Conservation (phyloP, 1,140 invertebrate genomes). For the Aphaenogaster ashmeadi region DNA sequence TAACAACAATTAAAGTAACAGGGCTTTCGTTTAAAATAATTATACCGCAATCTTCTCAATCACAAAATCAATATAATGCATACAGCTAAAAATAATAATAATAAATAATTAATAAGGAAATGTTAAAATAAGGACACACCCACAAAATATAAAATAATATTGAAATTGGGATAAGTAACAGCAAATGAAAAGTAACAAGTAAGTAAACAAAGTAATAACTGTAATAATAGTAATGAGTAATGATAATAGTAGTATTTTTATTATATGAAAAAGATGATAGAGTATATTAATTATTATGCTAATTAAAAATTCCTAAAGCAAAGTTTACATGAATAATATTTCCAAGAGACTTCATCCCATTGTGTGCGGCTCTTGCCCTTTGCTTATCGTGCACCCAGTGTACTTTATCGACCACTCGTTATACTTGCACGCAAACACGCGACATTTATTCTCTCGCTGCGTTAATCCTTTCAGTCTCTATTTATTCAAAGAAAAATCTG, state of each 20-base stretch:
- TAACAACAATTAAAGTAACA: neutral
- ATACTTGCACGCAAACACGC: slow-evolving; percentile 58
- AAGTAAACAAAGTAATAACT: neutral
- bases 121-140: neutral
- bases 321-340: slow-evolving; percentile 56
- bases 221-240: slow-evolving; percentile 10
- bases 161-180: neutral
- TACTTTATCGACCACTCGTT: slow-evolving; percentile 56
- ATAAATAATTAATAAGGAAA: neutral
- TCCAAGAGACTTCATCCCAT: slow-evolving; percentile 44
- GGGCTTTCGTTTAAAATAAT: neutral
- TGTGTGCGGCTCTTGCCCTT: slow-evolving; percentile 49
- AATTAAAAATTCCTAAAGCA: slow-evolving; percentile 36
- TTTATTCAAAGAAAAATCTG: slow-evolving; percentile 52
- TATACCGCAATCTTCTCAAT: neutral
- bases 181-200: neutral
- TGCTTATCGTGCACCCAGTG: slow-evolving; percentile 49
- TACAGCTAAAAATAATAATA: neutral
- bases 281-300: slow-evolving; percentile 42
- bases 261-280: neutral
- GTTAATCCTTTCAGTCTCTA: slow-evolving; percentile 44
- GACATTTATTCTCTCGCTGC: slow-evolving; percentile 46
- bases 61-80: neutral
- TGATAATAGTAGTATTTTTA: neutral
- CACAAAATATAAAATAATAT: neutral